phyloP scores from a whole-genome alignment of 2,888 invertebrate genomes.

The Brachypterus glaber region DNA sequence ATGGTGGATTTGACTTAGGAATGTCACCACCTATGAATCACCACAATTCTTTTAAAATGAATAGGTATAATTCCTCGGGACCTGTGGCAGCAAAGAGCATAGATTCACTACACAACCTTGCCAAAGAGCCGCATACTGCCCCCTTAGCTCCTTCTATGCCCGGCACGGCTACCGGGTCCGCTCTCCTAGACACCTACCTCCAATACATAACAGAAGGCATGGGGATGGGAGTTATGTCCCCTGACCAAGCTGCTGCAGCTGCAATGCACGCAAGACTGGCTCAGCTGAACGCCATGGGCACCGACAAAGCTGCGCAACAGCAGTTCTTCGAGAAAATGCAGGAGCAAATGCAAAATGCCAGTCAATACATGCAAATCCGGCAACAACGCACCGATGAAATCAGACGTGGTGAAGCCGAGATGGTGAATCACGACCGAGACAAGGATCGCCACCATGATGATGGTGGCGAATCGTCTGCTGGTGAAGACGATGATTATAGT shows the following conservation, averaged over 20 bases:
- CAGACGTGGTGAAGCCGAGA: constrained; percentile 44
- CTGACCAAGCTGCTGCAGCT: constrained; percentile 60
- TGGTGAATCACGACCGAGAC: constrained; percentile 47
- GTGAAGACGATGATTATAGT: constrained; percentile 47
- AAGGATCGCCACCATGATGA: constrained; percentile 31
- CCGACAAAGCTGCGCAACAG: constrained; percentile 44
- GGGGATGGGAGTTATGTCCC: constrained; percentile 51
- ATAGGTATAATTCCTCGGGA: constrained; percentile 40
- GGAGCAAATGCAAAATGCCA: constrained; percentile 49
- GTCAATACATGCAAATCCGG: constrained; percentile 43
- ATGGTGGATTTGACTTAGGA: constrained; percentile 34
- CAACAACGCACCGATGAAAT: constrained; percentile 45
- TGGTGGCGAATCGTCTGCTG: constrained; percentile 45
- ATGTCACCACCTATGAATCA: constrained; percentile 46
- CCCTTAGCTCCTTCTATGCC: constrained; percentile 42
- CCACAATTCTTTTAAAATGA: constrained; percentile 35
- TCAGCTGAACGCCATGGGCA: constrained; percentile 59
- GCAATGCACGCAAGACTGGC: constrained; percentile 71
- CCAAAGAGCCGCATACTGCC: constrained; percentile 60
- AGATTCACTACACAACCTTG: constrained; percentile 53
- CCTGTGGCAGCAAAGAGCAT: constrained; percentile 59
- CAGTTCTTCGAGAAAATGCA: constrained; percentile 56
- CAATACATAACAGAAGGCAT: constrained; percentile 81
- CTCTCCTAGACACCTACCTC: constrained; percentile 70
- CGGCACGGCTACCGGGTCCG: constrained; percentile 51